Evolutionary conservation across 2,888 invertebrate genomes (phyloP), one percentile per base, ranked within the genome.

Genomic region (Megamerina dolium): DNA sequence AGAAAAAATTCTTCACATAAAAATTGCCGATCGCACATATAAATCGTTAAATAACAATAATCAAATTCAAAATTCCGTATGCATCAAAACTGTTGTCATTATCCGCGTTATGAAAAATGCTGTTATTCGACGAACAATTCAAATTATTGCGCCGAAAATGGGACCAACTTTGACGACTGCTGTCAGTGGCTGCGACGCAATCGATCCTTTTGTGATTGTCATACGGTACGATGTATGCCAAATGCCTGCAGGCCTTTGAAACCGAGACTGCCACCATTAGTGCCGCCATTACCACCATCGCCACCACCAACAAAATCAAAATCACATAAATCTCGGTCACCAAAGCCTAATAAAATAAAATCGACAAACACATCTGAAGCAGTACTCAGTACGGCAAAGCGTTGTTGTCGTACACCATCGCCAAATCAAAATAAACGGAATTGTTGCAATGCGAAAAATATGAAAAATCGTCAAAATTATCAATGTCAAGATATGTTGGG

Each of bases 381-480:
- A n/a, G n/a, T n/a, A n/a, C n/a, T n/a, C n/a, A n/a, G n/a, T n/a
- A n/a, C n/a, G n/a, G n/a, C n/a, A n/a, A n/a, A n/a, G n/a, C n/a
- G n/a, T n/a, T n/a, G n/a, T n/a, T n/a, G n/a, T n/a, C n/a, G n/a
- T n/a, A n/a, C n/a, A n/a, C n/a, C n/a, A n/a, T n/a, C n/a, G n/a
- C n/a, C n/a, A 20, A 16, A 17, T 18, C 10, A n/a, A n/a, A n/a
- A n/a, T n/a, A n/a, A n/a, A n/a, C n/a, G 9, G 14, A 17, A 26
- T n/a, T 33, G 16, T 10, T 18, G 29, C 8, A 32, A 37, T 38
- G 26, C 43, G 6, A 47, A 50, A 12, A 35, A 47, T n/a, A 26
- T 38, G n/a, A 50, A 48, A 34, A 45, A 45, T 19, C 45, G 38
- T 8, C 41, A 45, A 36, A 48, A 48, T 12, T 43, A 37, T 36